phyloP scores from a whole-genome alignment of 2,888 invertebrate genomes.

The Tenthredo notha region DNA sequence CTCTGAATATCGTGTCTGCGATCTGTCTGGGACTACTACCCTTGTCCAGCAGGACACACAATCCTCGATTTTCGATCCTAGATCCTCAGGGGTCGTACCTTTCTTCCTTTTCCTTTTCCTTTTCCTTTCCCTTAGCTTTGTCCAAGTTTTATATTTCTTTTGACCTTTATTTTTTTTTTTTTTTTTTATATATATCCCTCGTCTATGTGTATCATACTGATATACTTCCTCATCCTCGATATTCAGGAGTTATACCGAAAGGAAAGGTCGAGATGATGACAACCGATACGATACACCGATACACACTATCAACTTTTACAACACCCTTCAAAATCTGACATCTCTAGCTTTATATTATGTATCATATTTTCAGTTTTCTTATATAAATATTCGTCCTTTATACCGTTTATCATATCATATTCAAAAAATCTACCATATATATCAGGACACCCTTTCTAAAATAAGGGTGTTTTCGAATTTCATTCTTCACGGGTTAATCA shows the following conservation, averaged over 20 bases:
- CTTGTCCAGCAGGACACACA: conserved; percentile 18
- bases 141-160: conserved; percentile 15
- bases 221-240: background rate
- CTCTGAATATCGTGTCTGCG: conserved; percentile 4
- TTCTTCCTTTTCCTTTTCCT: background rate
- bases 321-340: background rate
- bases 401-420: background rate
- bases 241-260: background rate
- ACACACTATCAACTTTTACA: background rate
- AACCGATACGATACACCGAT: background rate
- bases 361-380: background rate
- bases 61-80: background rate
- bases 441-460: no score
- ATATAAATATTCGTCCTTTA: background rate
- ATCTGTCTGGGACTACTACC: background rate
- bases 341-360: background rate
- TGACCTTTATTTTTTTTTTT: conserved; percentile 45
- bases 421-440: background rate
- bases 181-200: conserved; percentile 43
- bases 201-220: background rate
- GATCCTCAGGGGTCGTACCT: background rate
- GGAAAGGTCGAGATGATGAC: background rate
- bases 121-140: background rate
- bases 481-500: no score
- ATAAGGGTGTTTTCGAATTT: no score